Evolutionary conservation across 1,140 invertebrate species (phyloP).

Genomic region (Platyscapa corneri): DNA sequence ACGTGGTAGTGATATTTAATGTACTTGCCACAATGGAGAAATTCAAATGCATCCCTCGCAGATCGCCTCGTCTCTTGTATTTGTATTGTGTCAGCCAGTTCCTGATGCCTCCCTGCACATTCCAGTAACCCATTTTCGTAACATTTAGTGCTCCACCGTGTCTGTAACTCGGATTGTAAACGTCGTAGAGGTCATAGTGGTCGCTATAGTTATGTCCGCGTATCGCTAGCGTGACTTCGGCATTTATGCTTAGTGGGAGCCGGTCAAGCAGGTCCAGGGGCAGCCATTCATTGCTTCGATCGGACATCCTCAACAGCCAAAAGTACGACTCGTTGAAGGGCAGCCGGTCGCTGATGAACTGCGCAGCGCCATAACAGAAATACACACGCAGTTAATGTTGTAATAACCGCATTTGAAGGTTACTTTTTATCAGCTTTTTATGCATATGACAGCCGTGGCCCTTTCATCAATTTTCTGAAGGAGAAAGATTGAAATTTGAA

Average conservation of each 20-base stretch:
- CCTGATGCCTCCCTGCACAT: conserved; percentile 61
- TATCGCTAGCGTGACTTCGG: conserved; percentile 58
- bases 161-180: conserved; percentile 73
- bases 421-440: not conserved
- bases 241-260: conserved; percentile 60
- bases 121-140: conserved; percentile 72
- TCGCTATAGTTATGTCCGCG: conserved; percentile 12
- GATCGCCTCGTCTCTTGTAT: conserved; percentile 73
- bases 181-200: conserved; percentile 60
- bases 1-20: not conserved
- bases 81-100: conserved; percentile 65
- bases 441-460: not conserved
- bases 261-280: conserved; percentile 52
- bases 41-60: conserved; percentile 73
- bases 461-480: not conserved
- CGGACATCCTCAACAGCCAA: conserved; percentile 58
- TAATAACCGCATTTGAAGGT: not conserved
- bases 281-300: not conserved
- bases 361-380: not conserved
- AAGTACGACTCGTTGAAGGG: conserved; percentile 64
- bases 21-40: conserved; percentile 70
- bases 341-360: conserved; percentile 14
- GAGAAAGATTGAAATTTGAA: not conserved
- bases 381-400: not conserved
- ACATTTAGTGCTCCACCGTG: conserved; percentile 74